These are phyloP conservation scores for Margaritifera margaritifera DNA, from an alignment of 2,888 invertebrate genomes.

Conservation along the genomic window DNA sequence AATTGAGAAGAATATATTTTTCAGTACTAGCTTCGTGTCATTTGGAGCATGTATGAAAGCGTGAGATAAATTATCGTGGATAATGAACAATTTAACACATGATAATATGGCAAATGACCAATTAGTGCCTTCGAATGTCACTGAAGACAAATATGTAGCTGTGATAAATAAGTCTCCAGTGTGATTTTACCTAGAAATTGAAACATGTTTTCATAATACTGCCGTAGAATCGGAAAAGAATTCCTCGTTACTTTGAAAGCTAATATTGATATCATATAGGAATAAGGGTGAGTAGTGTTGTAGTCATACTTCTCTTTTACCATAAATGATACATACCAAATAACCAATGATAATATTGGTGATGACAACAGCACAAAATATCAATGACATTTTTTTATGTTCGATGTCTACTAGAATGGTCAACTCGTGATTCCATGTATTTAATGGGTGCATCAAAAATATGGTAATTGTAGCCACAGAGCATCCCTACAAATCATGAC, in stretches of 20 bases:
- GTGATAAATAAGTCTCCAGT: constrained; percentile 62
- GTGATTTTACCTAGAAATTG: constrained; percentile 61
- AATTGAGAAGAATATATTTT: constrained; percentile 13
- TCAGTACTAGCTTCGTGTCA: constrained; percentile 28
- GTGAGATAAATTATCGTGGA: constrained; percentile 54
- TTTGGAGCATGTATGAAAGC: constrained; percentile 51
- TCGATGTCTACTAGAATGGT: constrained; percentile 1
- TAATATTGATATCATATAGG: constrained; percentile 52
- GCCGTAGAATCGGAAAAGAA: constrained; percentile 45
- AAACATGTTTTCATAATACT: constrained; percentile 50
- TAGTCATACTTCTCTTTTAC: constrained; percentile 46
- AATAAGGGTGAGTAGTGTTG: constrained; percentile 54
- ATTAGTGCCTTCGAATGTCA: constrained; percentile 59
- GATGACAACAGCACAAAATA: constrained; percentile 19
- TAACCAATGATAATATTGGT: constrained; percentile 9
- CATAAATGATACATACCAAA: constrained; percentile 48
- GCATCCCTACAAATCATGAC: constrained; percentile 61
- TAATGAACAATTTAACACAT: constrained; percentile 54
- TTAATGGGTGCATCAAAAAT: constrained; percentile 53
- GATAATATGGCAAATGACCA: constrained; percentile 50
- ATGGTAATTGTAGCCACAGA: constrained; percentile 64
- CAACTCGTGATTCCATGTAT: constrained; percentile 39
- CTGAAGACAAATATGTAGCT: constrained; percentile 61
- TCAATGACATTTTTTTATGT: constrained; percentile 6
- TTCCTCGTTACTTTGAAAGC: constrained; percentile 54